Base-by-base conservation (phyloP, 1,140 invertebrate genomes). In the Megalopta genalis region DNA sequence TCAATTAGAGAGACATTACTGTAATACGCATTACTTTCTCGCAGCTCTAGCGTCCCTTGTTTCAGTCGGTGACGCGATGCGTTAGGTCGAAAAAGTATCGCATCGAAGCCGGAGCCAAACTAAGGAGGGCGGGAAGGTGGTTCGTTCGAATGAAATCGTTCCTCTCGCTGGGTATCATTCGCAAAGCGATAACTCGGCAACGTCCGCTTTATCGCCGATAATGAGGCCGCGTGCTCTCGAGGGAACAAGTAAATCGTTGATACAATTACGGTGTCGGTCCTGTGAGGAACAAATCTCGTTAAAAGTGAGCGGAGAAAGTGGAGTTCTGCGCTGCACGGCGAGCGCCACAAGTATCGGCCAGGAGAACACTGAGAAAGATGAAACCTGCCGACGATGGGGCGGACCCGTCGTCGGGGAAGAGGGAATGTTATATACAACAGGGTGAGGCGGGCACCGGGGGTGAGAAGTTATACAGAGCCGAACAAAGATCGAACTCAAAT, bases 261-360 rank as follows among this genome's bases (percentile, higher is more conserved):
- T 49, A 52, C 69, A 46, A 74, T 79, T 66, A 65, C 46, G 27
- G 54, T 49, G 37, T 57, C 39, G 42, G 10, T 1, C n/a, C 52
- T 25, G 70, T 14, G 69, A 46, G 65, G 54, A 73, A 73, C 77
- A 73, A 73, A 78, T 78, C 76, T 78, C 76, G 76, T 78, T 78
- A 78, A 72, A 72, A 72, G 76, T 72, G 65, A 72, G 4, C 68
- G 39, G 66, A 39, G 59, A 63, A 77, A 63, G 42, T 27, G 59
- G n/a, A 71, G 75, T 66, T 77, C 75, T 64, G 49, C 71, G 52
- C 32, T 32, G 32, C 4, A 32, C 4, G n/a, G 4, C 32, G 32
- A 32, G 32, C 63, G 67, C 37, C 27, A n/a, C 12, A 57, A 49
- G 54, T 69, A 77, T 57, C 72, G 62, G 23, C 62, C 63, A 66